Conservation (phyloP, 2,797 vertebrate genomes). For the Parauchenoglanis punctatus region DNA sequence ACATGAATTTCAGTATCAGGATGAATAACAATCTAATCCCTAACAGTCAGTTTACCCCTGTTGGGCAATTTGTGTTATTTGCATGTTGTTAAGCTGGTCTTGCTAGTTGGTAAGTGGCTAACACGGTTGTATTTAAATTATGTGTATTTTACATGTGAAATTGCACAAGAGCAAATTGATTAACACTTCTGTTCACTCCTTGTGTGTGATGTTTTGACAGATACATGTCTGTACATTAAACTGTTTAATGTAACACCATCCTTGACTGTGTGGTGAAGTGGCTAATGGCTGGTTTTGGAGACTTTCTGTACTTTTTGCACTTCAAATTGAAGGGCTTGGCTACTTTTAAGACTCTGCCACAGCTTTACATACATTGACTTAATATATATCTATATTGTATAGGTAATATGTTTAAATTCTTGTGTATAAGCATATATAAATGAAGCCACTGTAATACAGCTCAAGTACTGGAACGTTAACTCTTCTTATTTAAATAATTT, state of each 20-base stretch:
- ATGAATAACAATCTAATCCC: neutral
- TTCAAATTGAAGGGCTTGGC: neutral
- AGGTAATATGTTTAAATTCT: neutral
- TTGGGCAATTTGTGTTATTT: neutral
- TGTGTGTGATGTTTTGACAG: neutral
- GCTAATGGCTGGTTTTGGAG: neutral
- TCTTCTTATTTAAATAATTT: neutral
- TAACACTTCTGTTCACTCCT: neutral
- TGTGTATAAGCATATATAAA: neutral
- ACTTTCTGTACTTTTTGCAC: neutral
- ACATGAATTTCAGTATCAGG: neutral
- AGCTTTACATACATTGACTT: neutral
- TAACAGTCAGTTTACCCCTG: neutral
- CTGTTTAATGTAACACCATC: neutral
- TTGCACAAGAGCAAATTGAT: neutral
- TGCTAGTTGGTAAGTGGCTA: neutral
- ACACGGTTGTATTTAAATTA: neutral
- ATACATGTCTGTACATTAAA: neutral
- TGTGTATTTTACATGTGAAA: neutral
- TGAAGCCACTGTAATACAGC: neutral
- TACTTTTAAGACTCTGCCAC: neutral
- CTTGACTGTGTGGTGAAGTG: too few relatives aligned
- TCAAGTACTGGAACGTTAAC: neutral
- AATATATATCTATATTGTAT: neutral
- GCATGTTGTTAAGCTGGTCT: neutral